Evolutionary conservation across 2,113 vertebrate genomes (phyloP), one percentile per base, ranked within the genome.

Genomic region (Theropithecus gelada): DNA sequence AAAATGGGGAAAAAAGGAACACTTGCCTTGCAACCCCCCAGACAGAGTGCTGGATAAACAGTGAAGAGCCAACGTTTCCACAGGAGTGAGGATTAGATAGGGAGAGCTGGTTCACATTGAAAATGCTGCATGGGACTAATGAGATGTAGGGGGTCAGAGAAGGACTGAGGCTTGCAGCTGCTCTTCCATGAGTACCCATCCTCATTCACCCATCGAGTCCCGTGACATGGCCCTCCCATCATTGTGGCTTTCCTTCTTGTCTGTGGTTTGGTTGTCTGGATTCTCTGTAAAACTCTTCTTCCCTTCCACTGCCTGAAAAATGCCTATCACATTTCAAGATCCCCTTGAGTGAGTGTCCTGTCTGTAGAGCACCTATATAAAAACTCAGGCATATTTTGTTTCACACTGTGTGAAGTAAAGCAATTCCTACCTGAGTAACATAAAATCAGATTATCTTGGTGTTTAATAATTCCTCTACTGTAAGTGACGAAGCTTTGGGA

Each of bases 271-370:
- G 14, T 30, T 30, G 25, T 80, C 61, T 61, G 61, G 23, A 38
- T 89, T 92, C 83, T 93, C 59, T 40, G 13, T 40, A 32, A 81
- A 84, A 43, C 23, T 73, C n/a, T 32, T 96, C 35, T 72, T 87
- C 52, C 17, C 11, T 79, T 73, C 45, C 75, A 83, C 38, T 55
- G 35, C 70, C 82, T 85, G 35, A 40, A 48, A 68, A 89, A 90
- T 20, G 14, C 68, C 43, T 27, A 25, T 57, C 38, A 10, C 50
- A 66, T 73, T 82, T n/a, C 38, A 86, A 55, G 27, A 68, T 5
- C 68, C 11, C 50, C 40, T 38, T n/a, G 82, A 45, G 12, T 13
- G 43, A 76, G 27, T 35, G 35, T 59, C 27, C 48, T 35, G 23
- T 55, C 55, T 90, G 30, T 27, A 50, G 52, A 89, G 10, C 2